A percentile compares a stretch with the other conserved stretches of the same genome.
phyloP scores from a whole-genome alignment of 2,797 vertebrate genomes.

The Micropoecilia bifurca region DNA sequence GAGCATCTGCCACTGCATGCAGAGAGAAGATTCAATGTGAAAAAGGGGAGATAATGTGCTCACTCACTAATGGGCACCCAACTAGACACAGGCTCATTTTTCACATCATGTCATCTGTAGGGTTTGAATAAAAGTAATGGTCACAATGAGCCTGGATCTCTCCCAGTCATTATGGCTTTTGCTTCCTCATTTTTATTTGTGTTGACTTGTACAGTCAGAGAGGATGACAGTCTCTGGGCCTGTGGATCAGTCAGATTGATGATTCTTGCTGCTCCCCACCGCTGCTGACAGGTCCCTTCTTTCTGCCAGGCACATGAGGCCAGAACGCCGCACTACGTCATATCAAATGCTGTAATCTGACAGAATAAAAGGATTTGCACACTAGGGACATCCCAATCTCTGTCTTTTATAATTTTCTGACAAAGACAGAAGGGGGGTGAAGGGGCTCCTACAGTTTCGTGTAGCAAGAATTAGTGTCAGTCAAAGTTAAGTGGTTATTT shows the following conservation, averaged over 20 bases:
- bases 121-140: conserved; percentile 97
- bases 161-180: conserved; percentile 90
- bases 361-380: conserved; percentile 86
- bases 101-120: conserved; percentile 99
- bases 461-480: conserved; percentile 98
- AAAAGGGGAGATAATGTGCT: conserved; percentile 97
- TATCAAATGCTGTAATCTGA: conserved; percentile 96
- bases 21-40: conserved; percentile 88
- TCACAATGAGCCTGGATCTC: conserved; percentile 92
- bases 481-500: conserved; percentile 91
- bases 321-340: conserved; percentile 90
- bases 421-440: conserved; percentile 81
- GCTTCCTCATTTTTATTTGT: conserved; percentile 98
- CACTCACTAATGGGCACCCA: conserved; percentile 98
- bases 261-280: conserved; percentile 88
- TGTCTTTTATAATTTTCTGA: conserved; percentile 97
- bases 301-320: conserved; percentile 88
- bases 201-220: conserved; percentile 98
- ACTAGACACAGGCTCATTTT: conserved; percentile 99
- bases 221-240: conserved; percentile 94
- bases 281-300: conserved; percentile 95
- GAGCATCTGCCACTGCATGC: conserved; percentile 87
- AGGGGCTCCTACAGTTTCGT: conserved; percentile 90
- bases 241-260: conserved; percentile 94
- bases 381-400: conserved; percentile 93